Percentiles rank a stretch among this genome's conserved stretches.
Conservation (phyloP, 2,113 vertebrate species). For the Zapornia atra region DNA sequence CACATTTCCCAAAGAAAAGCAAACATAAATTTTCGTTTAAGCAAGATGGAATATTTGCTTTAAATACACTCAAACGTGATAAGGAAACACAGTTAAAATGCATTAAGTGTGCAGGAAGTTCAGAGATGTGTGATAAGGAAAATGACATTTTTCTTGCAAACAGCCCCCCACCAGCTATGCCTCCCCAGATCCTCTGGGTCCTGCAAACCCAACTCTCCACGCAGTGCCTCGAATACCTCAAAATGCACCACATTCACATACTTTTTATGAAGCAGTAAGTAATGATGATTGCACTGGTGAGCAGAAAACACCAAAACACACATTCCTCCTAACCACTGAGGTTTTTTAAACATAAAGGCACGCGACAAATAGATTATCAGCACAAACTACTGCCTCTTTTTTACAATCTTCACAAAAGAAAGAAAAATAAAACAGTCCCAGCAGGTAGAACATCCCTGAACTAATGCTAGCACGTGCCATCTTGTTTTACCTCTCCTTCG, state of each 20-base stretch:
- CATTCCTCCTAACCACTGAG: not conserved
- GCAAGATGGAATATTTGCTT: not conserved
- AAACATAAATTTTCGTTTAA: not conserved
- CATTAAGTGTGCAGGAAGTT: not conserved
- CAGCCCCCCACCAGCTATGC: not conserved
- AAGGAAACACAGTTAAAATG: not conserved
- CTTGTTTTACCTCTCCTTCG: not conserved
- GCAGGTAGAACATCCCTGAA: not conserved
- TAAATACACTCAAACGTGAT: not conserved
- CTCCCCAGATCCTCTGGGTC: not conserved
- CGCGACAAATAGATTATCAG: not conserved
- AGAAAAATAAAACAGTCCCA: not conserved
- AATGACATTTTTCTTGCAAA: not conserved
- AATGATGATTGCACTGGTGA: not conserved
- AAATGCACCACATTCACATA: rapidly evolving
- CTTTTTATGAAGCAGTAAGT: not conserved
- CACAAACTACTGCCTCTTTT: not conserved
- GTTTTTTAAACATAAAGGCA: not conserved
- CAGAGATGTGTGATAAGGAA: not conserved
- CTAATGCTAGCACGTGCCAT: not conserved
- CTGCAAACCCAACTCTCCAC: not conserved
- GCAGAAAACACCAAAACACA: not conserved
- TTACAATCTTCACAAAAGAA: not conserved
- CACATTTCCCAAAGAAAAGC: not conserved
- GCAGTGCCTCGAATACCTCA: not conserved